phyloP scores from a whole-genome alignment of 2,113 vertebrate species.

The Rhinichthys klamathensis region DNA sequence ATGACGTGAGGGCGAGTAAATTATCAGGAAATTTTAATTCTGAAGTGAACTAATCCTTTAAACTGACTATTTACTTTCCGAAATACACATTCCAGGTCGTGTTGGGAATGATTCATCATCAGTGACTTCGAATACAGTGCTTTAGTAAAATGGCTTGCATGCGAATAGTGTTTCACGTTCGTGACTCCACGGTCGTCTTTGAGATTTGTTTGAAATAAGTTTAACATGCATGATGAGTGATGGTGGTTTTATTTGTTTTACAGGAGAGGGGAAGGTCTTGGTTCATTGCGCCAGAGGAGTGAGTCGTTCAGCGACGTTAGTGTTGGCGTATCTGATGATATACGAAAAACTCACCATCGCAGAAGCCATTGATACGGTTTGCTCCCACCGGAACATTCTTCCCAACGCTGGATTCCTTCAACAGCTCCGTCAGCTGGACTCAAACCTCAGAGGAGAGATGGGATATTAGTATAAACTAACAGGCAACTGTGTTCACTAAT shows the following conservation, averaged over 20 bases:
- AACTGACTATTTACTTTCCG: background rate
- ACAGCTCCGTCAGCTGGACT: conserved; percentile 72
- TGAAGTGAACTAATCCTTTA: no score
- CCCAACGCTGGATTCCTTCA: conserved; percentile 76
- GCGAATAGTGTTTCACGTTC: background rate
- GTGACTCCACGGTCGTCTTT: background rate
- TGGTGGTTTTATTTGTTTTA: background rate
- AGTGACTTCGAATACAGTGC: background rate
- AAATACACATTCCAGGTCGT: background rate
- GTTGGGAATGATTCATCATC: background rate
- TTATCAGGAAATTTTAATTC: no score
- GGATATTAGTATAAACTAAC: background rate
- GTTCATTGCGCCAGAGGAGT: conserved; percentile 78
- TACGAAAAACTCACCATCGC: conserved; percentile 64
- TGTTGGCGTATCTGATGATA: conserved; percentile 77
- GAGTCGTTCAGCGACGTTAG: conserved; percentile 74
- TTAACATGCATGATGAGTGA: background rate
- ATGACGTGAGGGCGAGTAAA: no score
- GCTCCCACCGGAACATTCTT: conserved; percentile 69
- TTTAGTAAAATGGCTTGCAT: background rate
- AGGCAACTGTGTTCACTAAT: background rate
- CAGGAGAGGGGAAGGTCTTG: conserved; percentile 71
- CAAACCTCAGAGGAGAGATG: conserved; percentile 50
- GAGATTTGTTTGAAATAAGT: background rate
- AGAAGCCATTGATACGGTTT: conserved; percentile 66